Percentiles rank a stretch among this genome's conserved stretches.
Evolutionary conservation across 2,888 invertebrate species (phyloP).

Genomic region (Phania funesta): DNA sequence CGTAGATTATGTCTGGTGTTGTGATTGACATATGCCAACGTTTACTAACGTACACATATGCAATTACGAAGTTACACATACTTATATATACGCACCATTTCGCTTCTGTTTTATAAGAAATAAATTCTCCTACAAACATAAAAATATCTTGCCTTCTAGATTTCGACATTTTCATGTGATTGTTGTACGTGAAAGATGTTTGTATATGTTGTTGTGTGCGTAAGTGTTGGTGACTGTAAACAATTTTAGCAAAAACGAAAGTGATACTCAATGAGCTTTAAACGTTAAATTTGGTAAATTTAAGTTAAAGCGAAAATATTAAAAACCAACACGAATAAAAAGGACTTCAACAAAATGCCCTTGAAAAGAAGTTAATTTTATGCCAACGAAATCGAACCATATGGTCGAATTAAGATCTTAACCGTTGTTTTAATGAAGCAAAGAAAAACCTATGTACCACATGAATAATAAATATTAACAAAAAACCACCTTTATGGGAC

Average conservation of each 20-base stretch:
- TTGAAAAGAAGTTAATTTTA: not conserved
- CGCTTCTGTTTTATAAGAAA: too few relatives aligned
- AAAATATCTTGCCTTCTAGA: constrained; percentile 49
- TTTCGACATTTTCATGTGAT: constrained; percentile 48
- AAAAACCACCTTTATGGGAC: constrained; percentile 13
- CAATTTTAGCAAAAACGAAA: constrained; percentile 63
- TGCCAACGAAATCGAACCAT: constrained; percentile 14
- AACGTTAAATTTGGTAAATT: constrained; percentile 48
- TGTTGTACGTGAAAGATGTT: constrained; percentile 1
- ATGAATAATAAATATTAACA: not conserved
- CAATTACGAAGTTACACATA: not conserved
- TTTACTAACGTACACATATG: constrained; percentile 30
- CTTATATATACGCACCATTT: not conserved
- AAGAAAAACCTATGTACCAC: not conserved
- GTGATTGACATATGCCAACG: constrained; percentile 69
- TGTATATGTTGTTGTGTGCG: constrained; percentile 6
- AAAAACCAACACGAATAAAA: not conserved
- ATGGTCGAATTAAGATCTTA: constrained; percentile 40
- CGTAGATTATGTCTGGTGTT: constrained; percentile 61
- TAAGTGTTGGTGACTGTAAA: constrained; percentile 42
- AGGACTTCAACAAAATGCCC: constrained; percentile 1
- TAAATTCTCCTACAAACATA: not conserved
- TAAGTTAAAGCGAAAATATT: not conserved
- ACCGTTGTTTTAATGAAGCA: constrained; percentile 15
- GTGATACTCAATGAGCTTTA: constrained; percentile 56